Evolutionary conservation across 2,888 invertebrate genomes (phyloP).

Genomic region (Tachina fera): DNA sequence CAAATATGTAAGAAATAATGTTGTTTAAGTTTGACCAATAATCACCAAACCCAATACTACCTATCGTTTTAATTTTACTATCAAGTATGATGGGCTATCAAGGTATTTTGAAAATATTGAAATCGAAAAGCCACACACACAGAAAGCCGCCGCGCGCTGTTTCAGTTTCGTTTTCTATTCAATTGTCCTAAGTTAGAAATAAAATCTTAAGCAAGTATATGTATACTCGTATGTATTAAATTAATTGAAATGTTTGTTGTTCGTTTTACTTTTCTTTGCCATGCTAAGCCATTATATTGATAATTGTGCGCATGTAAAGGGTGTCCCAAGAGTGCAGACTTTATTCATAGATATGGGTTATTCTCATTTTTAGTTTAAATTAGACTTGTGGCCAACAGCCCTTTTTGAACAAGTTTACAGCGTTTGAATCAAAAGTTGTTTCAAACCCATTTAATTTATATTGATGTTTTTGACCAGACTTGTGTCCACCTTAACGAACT

Average conservation of each 20-base stretch:
- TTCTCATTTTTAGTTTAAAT: too few relatives aligned
- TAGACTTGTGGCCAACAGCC: too few relatives aligned
- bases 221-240: constrained; percentile 43
- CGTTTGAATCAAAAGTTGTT: too few relatives aligned
- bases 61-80: constrained; percentile 48
- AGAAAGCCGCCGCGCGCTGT: constrained; percentile 49
- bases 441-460: too few relatives aligned
- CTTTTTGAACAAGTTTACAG: too few relatives aligned
- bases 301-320: neutral
- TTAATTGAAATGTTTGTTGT: constrained; percentile 67
- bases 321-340: too few relatives aligned
- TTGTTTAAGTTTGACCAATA: constrained; percentile 28
- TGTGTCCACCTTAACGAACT: too few relatives aligned
- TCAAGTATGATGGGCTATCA: constrained; percentile 24
- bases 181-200: neutral
- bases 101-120: constrained; percentile 23
- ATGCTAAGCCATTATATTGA: neutral
- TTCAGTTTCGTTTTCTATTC: constrained; percentile 2
- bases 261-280: neutral
- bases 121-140: constrained; percentile 66
- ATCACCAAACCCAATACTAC: constrained; percentile 57
- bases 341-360: too few relatives aligned
- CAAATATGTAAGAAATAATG: constrained; percentile 1
- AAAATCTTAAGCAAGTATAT: constrained; percentile 22
- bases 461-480: too few relatives aligned